These are phyloP conservation scores for Dusona sp. DNA, from an alignment of 2,888 invertebrate species.

Conservation along the genomic window DNA sequence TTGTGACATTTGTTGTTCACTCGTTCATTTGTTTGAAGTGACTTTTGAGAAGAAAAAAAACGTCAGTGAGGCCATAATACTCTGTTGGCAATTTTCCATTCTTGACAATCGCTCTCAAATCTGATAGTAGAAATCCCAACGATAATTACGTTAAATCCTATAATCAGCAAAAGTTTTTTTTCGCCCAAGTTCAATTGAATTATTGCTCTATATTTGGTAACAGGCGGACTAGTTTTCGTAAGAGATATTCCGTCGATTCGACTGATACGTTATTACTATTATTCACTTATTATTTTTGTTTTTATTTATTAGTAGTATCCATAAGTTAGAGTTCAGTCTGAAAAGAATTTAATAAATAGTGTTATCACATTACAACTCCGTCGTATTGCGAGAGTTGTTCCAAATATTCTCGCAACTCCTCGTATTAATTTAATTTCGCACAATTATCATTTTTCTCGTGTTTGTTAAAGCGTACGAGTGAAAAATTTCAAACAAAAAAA, in stretches of 20 bases:
- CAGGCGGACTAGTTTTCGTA: conserved; percentile 65
- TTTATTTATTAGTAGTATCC: conserved; percentile 33
- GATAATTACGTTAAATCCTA: conserved; percentile 45
- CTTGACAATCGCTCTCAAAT: conserved; percentile 1
- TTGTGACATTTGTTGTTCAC: background rate
- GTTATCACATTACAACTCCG: conserved; percentile 65
- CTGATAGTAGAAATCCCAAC: conserved; percentile 24
- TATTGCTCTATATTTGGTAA: conserved; percentile 66
- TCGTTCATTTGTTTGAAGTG: background rate
- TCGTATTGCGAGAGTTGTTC: conserved; percentile 36
- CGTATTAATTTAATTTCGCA: conserved; percentile 8
- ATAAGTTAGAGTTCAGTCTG: conserved; percentile 64
- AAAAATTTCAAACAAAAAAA: background rate
- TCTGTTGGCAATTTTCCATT: conserved; percentile 13
- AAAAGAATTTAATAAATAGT: conserved; percentile 59
- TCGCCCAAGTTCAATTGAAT: conserved; percentile 44
- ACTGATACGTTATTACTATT: conserved; percentile 41
- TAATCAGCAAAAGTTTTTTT: conserved; percentile 20
- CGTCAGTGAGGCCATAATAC: conserved; percentile 30
- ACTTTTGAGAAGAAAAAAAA: background rate
- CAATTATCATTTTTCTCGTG: conserved; percentile 8
- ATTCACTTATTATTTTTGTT: background rate
- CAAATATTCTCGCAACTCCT: conserved; percentile 17
- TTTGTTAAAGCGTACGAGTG: background rate
- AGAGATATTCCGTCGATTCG: conserved; percentile 53